phyloP scores from a whole-genome alignment of 2,888 invertebrate genomes.

The Pogonocherus hispidulus region DNA sequence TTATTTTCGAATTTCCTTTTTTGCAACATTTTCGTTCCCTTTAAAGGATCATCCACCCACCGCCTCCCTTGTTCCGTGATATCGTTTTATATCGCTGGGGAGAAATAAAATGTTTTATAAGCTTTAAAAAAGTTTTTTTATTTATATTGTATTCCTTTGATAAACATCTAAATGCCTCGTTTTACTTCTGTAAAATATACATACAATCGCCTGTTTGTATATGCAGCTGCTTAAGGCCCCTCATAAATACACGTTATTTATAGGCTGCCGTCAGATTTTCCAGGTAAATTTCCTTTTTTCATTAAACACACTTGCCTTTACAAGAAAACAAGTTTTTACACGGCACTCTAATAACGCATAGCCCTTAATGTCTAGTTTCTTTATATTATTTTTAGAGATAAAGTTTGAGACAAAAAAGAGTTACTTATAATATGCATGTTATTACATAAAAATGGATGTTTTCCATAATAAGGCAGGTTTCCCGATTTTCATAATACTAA shows the following conservation, averaged over 20 bases:
- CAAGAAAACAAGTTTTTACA: too few species aligned
- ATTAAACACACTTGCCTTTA: not conserved
- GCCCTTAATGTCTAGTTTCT: too few species aligned
- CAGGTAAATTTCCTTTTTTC: conserved; percentile 1
- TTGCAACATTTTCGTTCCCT: conserved; percentile 34
- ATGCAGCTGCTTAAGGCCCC: conserved; percentile 6
- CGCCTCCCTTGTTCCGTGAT: conserved; percentile 26
- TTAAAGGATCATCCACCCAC: conserved; percentile 20
- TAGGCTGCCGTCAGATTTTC: not conserved
- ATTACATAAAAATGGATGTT: too few species aligned
- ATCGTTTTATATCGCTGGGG: conserved; percentile 38
- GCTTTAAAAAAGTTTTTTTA: conserved; percentile 44
- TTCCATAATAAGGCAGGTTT: too few species aligned
- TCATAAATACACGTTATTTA: conserved; percentile 8
- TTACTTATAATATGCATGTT: too few species aligned
- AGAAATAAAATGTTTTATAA: conserved; percentile 47
- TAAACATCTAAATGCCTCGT: conserved; percentile 42
- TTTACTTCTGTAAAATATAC: conserved; percentile 12
- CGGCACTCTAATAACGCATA: too few species aligned
- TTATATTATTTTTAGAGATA: too few species aligned
- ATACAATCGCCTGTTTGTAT: conserved; percentile 8
- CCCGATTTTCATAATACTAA: too few species aligned
- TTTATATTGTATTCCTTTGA: conserved; percentile 45
- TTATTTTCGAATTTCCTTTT: conserved; percentile 34
- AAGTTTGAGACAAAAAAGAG: too few species aligned